These are phyloP conservation scores for Taurulus bubalis DNA, from an alignment of 2,113 vertebrate species.

Conservation along the genomic window DNA sequence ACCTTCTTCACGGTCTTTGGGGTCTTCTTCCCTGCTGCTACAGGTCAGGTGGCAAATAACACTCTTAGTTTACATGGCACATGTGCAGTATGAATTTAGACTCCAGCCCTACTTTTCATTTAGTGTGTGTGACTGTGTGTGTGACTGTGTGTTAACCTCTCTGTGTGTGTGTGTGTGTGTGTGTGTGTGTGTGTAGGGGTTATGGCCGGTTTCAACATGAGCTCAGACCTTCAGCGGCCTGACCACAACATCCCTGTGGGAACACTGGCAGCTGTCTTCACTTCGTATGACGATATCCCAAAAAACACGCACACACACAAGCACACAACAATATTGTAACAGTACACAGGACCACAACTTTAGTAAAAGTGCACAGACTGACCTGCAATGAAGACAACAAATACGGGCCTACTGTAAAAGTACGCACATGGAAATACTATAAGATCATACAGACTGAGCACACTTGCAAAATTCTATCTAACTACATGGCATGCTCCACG, in stretches of 20 bases:
- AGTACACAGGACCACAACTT: background rate
- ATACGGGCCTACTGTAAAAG: background rate
- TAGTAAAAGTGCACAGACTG: background rate
- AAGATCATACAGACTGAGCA: background rate
- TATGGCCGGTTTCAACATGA: slow-evolving; percentile 99
- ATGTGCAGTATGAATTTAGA: background rate
- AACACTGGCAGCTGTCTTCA: slow-evolving; percentile 93
- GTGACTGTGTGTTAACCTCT: slow-evolving; percentile 48
- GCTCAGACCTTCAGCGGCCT: slow-evolving; percentile 93
- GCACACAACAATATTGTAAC: background rate
- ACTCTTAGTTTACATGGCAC: background rate
- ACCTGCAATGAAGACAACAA: background rate
- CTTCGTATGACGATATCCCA: slow-evolving; percentile 88
- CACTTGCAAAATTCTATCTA: background rate
- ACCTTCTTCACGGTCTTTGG: slow-evolving; percentile 97
- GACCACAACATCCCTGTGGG: slow-evolving; percentile 93
- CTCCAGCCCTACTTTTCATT: background rate
- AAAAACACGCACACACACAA: background rate
- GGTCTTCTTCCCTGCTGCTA: slow-evolving; percentile 97
- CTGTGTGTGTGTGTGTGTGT: slow-evolving; percentile 64
- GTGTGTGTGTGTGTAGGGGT: slow-evolving; percentile 86
- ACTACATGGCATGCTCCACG: background rate
- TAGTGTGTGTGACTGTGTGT: slow-evolving; percentile 54
- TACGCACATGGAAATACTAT: background rate
- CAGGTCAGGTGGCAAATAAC: slow-evolving; percentile 83